These are phyloP conservation scores for Pelagia noctiluca DNA, from an alignment of 30 jellyfish, hydroid and myxozoan genomes.

Conservation along the genomic window DNA sequence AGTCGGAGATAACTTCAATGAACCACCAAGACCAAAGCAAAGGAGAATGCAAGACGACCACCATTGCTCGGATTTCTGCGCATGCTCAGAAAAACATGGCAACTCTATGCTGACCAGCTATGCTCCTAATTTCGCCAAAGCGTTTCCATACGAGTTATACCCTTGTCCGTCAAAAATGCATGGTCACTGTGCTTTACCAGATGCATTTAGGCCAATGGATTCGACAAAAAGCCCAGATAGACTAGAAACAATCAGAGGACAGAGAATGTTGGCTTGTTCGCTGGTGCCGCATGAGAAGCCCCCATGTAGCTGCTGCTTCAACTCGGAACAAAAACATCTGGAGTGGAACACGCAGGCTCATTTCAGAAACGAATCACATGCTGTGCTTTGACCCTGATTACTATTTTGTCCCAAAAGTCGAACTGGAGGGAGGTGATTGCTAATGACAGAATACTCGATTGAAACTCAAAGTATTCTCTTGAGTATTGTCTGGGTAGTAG, in stretches of 20 bases:
- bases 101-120: not conserved
- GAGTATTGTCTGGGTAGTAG: no score
- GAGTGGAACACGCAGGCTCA: not conserved
- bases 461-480: no score
- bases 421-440: no score
- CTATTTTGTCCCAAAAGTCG: no score
- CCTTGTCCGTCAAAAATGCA: not conserved
- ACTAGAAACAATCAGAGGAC: not conserved
- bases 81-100: conserved; percentile 9
- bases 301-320: not conserved
- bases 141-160: not conserved
- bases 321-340: not conserved
- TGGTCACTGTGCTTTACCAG: not conserved
- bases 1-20: not conserved
- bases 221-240: not conserved
- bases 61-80: conserved; percentile 19
- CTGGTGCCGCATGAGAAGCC: not conserved
- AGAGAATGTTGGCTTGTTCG: not conserved
- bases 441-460: no score
- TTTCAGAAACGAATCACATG: not conserved
- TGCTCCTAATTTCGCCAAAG: not conserved
- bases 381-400: not conserved
- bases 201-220: not conserved
- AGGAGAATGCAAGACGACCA: not conserved
- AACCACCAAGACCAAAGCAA: conserved; percentile 37